Conservation (phyloP, 2,797 vertebrate genomes). For the Fundulus diaphanus region DNA sequence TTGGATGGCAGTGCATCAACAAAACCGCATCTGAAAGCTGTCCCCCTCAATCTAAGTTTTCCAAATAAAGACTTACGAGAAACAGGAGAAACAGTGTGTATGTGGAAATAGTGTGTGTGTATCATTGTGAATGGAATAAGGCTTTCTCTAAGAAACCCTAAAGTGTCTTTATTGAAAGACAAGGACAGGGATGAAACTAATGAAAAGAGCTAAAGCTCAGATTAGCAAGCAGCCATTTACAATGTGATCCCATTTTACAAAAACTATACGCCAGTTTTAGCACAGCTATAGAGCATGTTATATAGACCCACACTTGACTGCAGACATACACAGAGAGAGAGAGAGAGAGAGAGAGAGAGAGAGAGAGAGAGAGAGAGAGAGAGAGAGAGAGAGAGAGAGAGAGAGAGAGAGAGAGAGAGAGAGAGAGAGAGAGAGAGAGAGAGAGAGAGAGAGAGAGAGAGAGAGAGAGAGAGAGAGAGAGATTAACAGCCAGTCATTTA, state of each 20-base stretch:
- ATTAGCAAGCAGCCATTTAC: constrained; percentile 57
- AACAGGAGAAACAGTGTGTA: constrained; percentile 10
- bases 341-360: not conserved
- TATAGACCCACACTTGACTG: constrained; percentile 30
- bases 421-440: not conserved
- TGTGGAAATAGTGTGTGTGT: constrained; percentile 12
- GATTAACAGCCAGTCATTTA: constrained; percentile 43
- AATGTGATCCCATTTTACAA: constrained; percentile 52
- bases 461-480: not conserved
- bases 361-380: constrained; percentile 9
- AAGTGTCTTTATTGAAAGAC: constrained; percentile 15
- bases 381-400: constrained; percentile 8
- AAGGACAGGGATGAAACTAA: constrained; percentile 36
- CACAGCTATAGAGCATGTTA: constrained; percentile 40
- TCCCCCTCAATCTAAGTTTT: constrained; percentile 31
- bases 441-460: too few relatives aligned
- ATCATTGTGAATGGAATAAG: constrained; percentile 15
- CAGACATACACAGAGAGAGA: constrained; percentile 10
- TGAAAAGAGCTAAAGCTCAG: constrained; percentile 51
- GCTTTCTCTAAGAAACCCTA: constrained; percentile 16
- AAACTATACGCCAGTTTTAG: constrained; percentile 44
- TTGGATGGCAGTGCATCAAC: constrained; percentile 50
- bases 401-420: constrained; percentile 13
- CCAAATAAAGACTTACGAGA: constrained; percentile 45
- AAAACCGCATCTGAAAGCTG: constrained; percentile 30